These are phyloP conservation scores for Dendrolimus pini DNA, from an alignment of 2,888 invertebrate species.

Conservation along the genomic window DNA sequence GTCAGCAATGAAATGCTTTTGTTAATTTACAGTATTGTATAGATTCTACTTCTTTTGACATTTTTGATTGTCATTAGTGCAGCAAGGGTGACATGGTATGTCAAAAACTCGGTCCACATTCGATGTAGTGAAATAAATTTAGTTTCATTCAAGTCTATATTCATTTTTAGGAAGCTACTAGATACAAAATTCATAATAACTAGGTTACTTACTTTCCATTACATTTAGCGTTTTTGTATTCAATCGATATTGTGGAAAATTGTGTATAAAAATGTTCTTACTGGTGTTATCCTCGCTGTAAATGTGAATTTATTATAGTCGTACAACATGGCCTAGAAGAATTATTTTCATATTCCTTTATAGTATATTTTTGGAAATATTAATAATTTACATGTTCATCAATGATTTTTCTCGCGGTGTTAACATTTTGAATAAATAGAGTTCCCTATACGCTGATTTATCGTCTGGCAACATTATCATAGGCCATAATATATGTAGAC, in stretches of 20 bases:
- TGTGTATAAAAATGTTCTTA: conserved; percentile 28
- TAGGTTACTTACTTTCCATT: neutral
- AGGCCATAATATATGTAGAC: too few species aligned
- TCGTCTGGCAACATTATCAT: too few species aligned
- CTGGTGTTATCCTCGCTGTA: too few species aligned
- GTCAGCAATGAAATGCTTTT: too few species aligned
- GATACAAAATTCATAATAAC: conserved; percentile 29
- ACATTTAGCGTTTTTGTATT: conserved; percentile 28
- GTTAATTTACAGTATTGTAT: too few species aligned
- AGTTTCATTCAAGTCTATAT: conserved; percentile 35
- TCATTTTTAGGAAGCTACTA: conserved; percentile 48
- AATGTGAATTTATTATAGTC: too few species aligned
- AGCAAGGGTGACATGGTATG: too few species aligned
- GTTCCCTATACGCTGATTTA: too few species aligned
- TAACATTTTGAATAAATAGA: neutral
- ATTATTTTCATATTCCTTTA: neutral
- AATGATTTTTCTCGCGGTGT: neutral
- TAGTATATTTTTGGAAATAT: neutral
- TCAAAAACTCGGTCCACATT: conserved; percentile 36
- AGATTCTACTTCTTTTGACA: too few species aligned
- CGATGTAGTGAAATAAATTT: conserved; percentile 45
- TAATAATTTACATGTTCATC: neutral
- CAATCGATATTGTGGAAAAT: conserved; percentile 29
- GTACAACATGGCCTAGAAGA: neutral
- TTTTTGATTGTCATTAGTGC: too few species aligned